Base-by-base conservation (phyloP, 1,140 invertebrate genomes). In the Leptoteleia sp. region DNA sequence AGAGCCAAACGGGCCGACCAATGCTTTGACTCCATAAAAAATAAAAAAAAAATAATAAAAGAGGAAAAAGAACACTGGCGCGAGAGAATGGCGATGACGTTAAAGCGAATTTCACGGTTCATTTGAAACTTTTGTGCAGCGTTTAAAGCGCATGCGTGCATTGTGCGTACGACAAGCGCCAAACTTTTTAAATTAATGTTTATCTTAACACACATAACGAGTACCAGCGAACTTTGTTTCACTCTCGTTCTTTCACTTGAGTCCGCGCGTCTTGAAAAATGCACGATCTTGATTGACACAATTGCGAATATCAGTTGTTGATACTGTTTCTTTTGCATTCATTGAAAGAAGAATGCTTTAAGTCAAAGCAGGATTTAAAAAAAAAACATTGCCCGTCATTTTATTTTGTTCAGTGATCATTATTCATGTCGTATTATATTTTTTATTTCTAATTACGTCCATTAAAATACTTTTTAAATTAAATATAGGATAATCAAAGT, bases 91-190 rank as follows among this genome's bases (percentile, higher is more conserved):
- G 65, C 54, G 68, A 37, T 42, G 62, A 50, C 57, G 68, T 55
- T 71, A 50, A 77, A 81, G 65, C 59, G 52, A 84, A 82, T 85
- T 84, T 85, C 81, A 85, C 70, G 84, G 73, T 82, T 81, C 79
- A 83, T 84, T 84, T 76, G 83, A 82, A 82, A 81, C 83, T 79
- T 83, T 82, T 81, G 72, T 79, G n/a, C 27, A 48, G 47, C 54
- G 68, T 78, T 76, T 57, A 48, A 75, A 33, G 65, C 59, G 43
- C 42, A 54, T 59, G 27, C 61, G 54, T 59, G 48, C 59, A 64
- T 72, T 71, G 59, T 68, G 31, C 47, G 25, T 19, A 7, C 19
- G 57, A 52, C 61, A 22, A 54, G 67, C 48, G 43, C 67, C 75
- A 47, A 81, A 79, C 54, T 81, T 81, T 79, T 50, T 76, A 68